These are phyloP conservation scores for Calidris pygmaea DNA, from an alignment of 2,113 vertebrate species.

Conservation along the genomic window DNA sequence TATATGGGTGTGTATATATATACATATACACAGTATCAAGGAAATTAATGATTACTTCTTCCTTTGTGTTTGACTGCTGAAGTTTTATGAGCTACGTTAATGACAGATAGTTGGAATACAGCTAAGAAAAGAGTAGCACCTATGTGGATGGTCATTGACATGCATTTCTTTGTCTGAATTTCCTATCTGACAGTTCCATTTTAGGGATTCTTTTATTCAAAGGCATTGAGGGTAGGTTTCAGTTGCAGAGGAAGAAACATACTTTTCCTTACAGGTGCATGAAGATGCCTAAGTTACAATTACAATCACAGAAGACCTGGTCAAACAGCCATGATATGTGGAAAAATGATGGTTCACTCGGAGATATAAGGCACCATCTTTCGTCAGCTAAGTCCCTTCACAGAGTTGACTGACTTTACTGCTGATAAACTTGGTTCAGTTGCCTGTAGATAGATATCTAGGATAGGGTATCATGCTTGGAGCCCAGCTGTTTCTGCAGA, in stretches of 20 bases:
- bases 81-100: not conserved
- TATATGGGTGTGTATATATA: not conserved
- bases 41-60: not conserved
- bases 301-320: not conserved
- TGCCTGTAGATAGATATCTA: not conserved
- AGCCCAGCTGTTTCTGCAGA: not conserved
- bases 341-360: not conserved
- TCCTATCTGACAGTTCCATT: slow-evolving; percentile 5
- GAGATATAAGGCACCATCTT: not conserved
- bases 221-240: not conserved
- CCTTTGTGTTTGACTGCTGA: not conserved
- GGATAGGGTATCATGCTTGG: not conserved
- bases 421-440: not conserved
- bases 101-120: not conserved
- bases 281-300: not conserved
- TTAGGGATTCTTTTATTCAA: not conserved
- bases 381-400: not conserved
- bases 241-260: not conserved
- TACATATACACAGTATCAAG: not conserved
- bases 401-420: not conserved
- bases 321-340: not conserved
- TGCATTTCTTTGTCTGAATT: slow-evolving; percentile 16
- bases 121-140: not conserved
- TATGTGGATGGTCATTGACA: not conserved
- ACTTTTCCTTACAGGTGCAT: not conserved